Percentiles rank a stretch among this genome's conserved stretches.
Conservation (phyloP, 2,113 vertebrate genomes). For the Ctenodactylus gundi region DNA sequence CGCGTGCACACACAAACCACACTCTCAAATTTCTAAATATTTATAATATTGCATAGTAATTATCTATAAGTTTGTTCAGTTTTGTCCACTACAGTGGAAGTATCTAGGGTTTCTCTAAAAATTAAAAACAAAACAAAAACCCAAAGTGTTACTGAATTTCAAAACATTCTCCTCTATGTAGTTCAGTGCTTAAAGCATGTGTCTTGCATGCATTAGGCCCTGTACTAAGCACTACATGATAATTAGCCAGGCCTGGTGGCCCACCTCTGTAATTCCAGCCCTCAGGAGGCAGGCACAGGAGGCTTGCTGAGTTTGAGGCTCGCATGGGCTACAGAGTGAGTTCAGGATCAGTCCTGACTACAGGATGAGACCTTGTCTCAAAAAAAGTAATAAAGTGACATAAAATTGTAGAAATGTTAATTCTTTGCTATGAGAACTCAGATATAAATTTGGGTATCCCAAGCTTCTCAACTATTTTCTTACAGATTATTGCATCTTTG, state of each 20-base stretch:
- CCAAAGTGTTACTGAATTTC: neutral
- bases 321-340: too few species aligned
- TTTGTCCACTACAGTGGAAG: neutral
- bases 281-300: too few species aligned
- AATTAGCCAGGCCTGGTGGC: too few species aligned
- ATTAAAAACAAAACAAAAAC: neutral
- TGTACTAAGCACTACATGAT: too few species aligned
- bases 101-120: neutral
- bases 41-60: neutral
- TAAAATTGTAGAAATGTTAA: neutral
- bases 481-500: neutral
- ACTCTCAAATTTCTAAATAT: neutral
- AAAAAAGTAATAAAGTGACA: neutral
- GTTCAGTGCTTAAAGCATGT: too few species aligned
- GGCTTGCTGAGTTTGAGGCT: too few species aligned
- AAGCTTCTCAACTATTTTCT: neutral
- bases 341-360: too few species aligned
- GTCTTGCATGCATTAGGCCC: too few species aligned
- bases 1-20: neutral
- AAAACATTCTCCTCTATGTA: constrained; percentile 35
- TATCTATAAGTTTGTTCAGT: neutral
- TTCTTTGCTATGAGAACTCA: neutral
- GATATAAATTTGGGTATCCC: neutral
- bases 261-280: too few species aligned
- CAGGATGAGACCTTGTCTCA: too few species aligned